Evolutionary conservation across 2,113 vertebrate species (phyloP).

Genomic region (Hipposideros armiger): DNA sequence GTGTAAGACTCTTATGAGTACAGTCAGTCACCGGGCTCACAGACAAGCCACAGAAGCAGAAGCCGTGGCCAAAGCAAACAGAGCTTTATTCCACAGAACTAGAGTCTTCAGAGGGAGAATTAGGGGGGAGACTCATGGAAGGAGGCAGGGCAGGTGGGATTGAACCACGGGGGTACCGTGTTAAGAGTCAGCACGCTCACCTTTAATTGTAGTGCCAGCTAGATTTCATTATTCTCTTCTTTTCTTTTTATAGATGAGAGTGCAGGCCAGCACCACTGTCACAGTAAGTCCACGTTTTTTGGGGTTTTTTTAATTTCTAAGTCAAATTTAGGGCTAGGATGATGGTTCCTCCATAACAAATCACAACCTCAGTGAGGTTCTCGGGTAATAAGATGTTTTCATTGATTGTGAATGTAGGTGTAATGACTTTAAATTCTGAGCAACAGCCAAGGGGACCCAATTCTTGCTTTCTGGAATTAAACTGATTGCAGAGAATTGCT

Average conservation of each 20-base stretch:
- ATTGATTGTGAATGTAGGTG: background rate
- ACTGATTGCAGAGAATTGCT: background rate
- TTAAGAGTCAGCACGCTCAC: background rate
- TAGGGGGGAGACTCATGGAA: background rate
- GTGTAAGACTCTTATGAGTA: background rate
- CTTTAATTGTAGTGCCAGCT: background rate
- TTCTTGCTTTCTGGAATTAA: slow-evolving; percentile 27
- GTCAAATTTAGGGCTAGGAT: background rate
- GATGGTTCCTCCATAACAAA: background rate
- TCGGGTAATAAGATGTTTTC: background rate
- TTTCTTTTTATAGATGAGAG: slow-evolving; percentile 83
- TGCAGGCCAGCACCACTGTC: slow-evolving; percentile 80
- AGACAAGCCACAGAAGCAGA: background rate
- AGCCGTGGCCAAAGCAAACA: background rate
- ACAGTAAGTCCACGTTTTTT: slow-evolving; percentile 80
- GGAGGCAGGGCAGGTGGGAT: background rate
- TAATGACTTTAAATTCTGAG: background rate
- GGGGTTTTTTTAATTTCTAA: background rate
- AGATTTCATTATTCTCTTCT: slow-evolving; percentile 35
- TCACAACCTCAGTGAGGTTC: background rate
- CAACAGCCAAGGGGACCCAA: background rate
- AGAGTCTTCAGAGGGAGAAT: background rate
- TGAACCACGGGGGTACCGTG: background rate
- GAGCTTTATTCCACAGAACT: background rate
- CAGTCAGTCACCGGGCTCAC: background rate